Base-by-base conservation (phyloP, 2,888 invertebrate species). In the Lamproptera curius region DNA sequence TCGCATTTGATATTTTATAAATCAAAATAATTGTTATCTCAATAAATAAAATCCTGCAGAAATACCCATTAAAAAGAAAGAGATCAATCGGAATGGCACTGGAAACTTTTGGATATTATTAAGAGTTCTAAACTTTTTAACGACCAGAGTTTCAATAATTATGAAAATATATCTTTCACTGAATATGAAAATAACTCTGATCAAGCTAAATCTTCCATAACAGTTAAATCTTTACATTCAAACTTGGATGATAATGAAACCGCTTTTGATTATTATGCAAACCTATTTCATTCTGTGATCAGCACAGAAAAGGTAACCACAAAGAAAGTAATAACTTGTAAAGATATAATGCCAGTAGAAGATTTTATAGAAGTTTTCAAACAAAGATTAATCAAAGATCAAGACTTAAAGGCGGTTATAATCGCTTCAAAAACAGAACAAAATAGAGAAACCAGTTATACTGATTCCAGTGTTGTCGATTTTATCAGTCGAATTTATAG, bases 361-460 rank as follows among this genome's bases (percentile, higher is more conserved):
- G 75, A 81, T 44, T 74, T 87, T 46, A 63, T 86, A 17, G 73
- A 82, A 52, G 53, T 85, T 50, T 53, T 87, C 3, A 85, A 76
- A 57, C 76, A 71, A 50, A 81, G 73, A 55, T 54, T 87, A n/a
- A 76, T 66, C 11, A 75, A 61, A 31, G 86, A 86, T 52, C 69
- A 73, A 16, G 52, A 62, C 23, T 69, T 83, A n/a, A 82, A 76
- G 62, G 73, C 82, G 17, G 56, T 78, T 31, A 52, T 83, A 31
- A 53, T 68, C 11, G 61, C 67, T 1, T 64, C 67, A 2, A 73
- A 63, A 59, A 40, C 58, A 3, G 33, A 61, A 2, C 34, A 58
- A 46, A 56, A 50, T 46, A 44, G 33, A 13, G 60, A 56, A 26
- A 63, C 49, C 42, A 58, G 63, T 13, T 70, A 67, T 43, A 67